Conservation (phyloP, 2,888 invertebrate species). For the Catocala nupta region DNA sequence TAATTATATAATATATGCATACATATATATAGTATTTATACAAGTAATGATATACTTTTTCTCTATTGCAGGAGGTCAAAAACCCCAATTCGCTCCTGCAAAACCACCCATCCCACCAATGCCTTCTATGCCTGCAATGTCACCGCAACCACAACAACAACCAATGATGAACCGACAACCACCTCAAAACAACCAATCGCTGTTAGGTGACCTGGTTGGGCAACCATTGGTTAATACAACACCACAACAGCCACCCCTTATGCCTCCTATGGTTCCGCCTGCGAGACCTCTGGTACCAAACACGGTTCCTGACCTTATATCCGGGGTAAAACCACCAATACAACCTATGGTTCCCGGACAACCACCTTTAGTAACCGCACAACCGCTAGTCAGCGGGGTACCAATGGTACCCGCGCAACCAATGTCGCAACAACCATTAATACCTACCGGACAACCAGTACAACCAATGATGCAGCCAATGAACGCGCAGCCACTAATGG, state of each 20-base stretch:
- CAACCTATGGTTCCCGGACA: conserved; percentile 18
- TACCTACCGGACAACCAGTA: conserved; percentile 48
- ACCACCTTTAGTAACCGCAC: conserved; percentile 53
- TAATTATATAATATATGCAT: no score
- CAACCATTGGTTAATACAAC: conserved; percentile 24
- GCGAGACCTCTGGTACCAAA: conserved; percentile 57
- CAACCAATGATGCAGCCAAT: conserved; percentile 66
- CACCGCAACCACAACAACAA: conserved; percentile 52
- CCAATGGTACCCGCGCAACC: conserved; percentile 48
- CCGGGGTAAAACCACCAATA: conserved; percentile 66
- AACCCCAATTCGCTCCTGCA: conserved; percentile 70
- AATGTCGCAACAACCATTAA: conserved; percentile 14
- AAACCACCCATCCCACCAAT: conserved; percentile 78
- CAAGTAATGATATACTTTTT: background rate
- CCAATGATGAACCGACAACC: conserved; percentile 61
- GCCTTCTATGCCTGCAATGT: conserved; percentile 56
- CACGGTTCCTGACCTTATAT: conserved; percentile 74
- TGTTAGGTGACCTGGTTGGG: conserved; percentile 39
- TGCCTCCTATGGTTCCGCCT: conserved; percentile 54
- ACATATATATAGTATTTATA: no score
- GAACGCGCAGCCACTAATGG: conserved; percentile 38
- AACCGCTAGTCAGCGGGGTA: conserved; percentile 58
- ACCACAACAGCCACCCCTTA: conserved; percentile 45
- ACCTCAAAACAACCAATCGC: conserved; percentile 40
- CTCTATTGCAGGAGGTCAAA: conserved; percentile 54